Percentiles rank a stretch among this genome's conserved stretches.
These are phyloP conservation scores for Holothuria glaberrima DNA, from an alignment of 35 echinoderm and acorn worm species.

Conservation along the genomic window DNA sequence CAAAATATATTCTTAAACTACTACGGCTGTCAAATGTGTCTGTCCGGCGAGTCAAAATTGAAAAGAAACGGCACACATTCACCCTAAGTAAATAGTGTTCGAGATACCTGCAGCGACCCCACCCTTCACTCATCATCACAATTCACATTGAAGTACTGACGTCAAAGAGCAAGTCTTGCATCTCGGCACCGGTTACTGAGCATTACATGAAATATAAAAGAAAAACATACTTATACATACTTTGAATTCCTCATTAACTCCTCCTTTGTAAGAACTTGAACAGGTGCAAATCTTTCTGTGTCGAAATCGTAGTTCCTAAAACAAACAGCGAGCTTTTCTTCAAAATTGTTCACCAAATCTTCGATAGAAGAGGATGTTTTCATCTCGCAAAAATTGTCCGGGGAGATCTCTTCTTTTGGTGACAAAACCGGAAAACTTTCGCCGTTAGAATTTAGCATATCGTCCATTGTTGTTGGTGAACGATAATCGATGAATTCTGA, in stretches of 20 bases:
- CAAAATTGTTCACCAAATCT: constrained; percentile 99
- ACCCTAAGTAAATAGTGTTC: background rate
- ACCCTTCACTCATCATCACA: constrained; percentile 35
- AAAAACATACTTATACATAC: constrained; percentile 72
- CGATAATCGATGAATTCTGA: constrained; percentile 97
- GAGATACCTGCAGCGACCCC: constrained; percentile 14
- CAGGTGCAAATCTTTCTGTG: constrained; percentile 93
- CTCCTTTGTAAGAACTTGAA: constrained; percentile 96
- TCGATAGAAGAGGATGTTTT: constrained; percentile 86
- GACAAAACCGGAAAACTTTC: constrained; percentile 85
- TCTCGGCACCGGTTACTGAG: background rate
- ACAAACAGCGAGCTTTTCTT: constrained; percentile 96
- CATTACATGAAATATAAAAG: background rate
- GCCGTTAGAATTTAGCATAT: constrained; percentile 94
- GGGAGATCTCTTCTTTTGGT: constrained; percentile 92
- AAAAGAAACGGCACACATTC: background rate
- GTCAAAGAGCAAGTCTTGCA: constrained; percentile 10
- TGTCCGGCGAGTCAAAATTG: background rate
- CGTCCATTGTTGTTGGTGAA: constrained; percentile 76
- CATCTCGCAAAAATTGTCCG: constrained; percentile 99
- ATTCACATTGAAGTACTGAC: constrained; percentile 5
- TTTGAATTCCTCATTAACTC: constrained; percentile 99
- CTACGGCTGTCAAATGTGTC: background rate
- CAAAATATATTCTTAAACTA: background rate
- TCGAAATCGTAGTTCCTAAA: constrained; percentile 98